Evolutionary conservation across 2,113 vertebrate genomes (phyloP).

Genomic region (Dromas ardeola): DNA sequence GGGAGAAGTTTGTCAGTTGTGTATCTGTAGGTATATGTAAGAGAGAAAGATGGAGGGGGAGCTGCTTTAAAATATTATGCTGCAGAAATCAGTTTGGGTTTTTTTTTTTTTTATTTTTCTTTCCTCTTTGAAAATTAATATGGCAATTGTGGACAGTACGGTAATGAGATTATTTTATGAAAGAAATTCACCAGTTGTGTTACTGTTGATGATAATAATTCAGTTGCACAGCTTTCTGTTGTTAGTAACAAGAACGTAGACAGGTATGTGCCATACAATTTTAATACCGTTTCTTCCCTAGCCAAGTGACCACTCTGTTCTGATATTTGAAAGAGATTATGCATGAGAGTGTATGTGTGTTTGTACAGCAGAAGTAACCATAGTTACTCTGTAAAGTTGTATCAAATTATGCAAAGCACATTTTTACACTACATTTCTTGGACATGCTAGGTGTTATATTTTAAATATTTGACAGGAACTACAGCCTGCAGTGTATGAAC

Average conservation of each 20-base stretch:
- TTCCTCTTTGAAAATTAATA: neutral
- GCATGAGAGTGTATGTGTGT: neutral
- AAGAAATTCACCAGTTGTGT: neutral
- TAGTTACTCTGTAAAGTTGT: neutral
- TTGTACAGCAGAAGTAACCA: neutral
- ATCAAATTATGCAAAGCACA: neutral
- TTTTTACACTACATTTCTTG: neutral
- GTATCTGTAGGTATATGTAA: neutral
- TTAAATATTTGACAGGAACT: neutral
- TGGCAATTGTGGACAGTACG: neutral
- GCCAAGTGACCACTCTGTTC: neutral
- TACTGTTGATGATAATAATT: neutral
- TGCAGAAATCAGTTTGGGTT: neutral
- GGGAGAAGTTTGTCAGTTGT: neutral
- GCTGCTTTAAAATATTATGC: neutral
- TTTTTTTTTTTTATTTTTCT: neutral
- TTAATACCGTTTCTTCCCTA: neutral
- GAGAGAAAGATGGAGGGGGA: neutral
- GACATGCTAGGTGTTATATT: neutral
- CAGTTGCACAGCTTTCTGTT: neutral
- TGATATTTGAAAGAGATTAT: neutral
- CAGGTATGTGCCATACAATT: neutral
- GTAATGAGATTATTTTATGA: neutral
- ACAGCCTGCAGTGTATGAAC: neutral
- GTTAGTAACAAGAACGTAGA: neutral